Evolutionary conservation across 2,888 invertebrate species (phyloP).

Genomic region (Caenorhabditis zanzibari): DNA sequence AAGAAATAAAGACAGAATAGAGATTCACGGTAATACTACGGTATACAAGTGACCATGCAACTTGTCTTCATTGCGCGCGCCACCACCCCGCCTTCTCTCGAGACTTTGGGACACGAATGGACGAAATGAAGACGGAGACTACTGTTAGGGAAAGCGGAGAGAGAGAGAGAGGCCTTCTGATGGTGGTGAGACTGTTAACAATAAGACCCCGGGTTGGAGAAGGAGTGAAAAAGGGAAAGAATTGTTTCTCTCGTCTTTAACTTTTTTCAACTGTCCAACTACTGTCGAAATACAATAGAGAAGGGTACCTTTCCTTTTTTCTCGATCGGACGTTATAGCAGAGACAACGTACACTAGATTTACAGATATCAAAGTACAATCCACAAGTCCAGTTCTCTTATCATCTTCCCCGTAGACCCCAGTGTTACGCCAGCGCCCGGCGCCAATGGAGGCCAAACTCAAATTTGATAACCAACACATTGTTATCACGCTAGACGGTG

Average conservation of each 20-base stretch:
- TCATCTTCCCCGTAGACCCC: background rate
- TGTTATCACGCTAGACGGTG: constrained; percentile 51
- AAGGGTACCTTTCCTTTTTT: constrained; percentile 18
- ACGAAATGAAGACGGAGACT: too few relatives aligned
- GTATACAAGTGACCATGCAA: constrained; percentile 64
- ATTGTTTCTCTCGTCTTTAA: constrained; percentile 24
- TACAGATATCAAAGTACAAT: constrained; percentile 11
- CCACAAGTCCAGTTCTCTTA: background rate
- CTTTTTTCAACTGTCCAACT: constrained; percentile 12
- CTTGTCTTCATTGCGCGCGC: constrained; percentile 47
- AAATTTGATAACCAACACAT: constrained; percentile 62
- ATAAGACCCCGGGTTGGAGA: constrained; percentile 37
- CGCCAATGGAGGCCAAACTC: constrained; percentile 12
- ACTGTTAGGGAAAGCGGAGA: constrained; percentile 35
- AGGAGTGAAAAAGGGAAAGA: background rate
- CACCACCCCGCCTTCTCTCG: constrained; percentile 14
- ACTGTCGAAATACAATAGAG: too few relatives aligned
- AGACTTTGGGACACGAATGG: constrained; percentile 30
- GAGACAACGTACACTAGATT: constrained; percentile 18
- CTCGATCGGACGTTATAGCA: constrained; percentile 57
- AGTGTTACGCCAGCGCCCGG: background rate
- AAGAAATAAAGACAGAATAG: constrained; percentile 17
- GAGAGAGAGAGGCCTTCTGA: constrained; percentile 6
- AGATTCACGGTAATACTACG: constrained; percentile 70
- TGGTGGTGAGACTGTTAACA: constrained; percentile 40